Base-by-base conservation (phyloP, 2,888 invertebrate species). In the Limnephilus lunatus region DNA sequence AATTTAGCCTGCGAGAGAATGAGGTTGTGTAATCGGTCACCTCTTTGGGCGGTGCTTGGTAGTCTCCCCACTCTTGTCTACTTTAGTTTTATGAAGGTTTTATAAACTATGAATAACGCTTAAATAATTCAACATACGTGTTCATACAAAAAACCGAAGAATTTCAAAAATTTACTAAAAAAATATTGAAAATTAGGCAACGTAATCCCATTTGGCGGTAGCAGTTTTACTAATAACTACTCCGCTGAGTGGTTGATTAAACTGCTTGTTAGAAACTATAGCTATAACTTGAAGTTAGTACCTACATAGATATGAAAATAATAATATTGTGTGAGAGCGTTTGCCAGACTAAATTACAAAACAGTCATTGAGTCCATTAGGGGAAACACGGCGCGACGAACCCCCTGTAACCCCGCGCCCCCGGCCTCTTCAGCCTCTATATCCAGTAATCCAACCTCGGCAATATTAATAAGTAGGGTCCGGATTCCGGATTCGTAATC, bases 341-440 rank as follows among this genome's bases (percentile, higher is more conserved):
- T 68, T n/a, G 68, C 25, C 68, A 25, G 68, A 25, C 68, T 68
- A 68, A 68, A 68, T 68, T n/a, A 25, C 68, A 68, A 68, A 68
- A 68, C 68, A 68, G 68, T 68, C 68, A 68, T 68, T n/a, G 68
- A 68, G 68, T 68, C 68, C 68, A 68, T 68, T 68, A 68, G n/a
- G 68, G 25, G 68, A 68, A 68, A 68, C 68, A 68, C 68, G 68
- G 0, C 25, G 68, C 68, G n/a, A 5, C 25, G 68, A 25, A 25
- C 68, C n/a, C 53, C 68, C 9, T 68, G 7, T 9, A 68, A 68
- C 68, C 25, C 68, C 25, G 25, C 68, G n/a, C 68, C 68, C 68
- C 7, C 68, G 25, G 68, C 25, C 68, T 68, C 68, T n/a, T 9
- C 25, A 25, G 68, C 68, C 25, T 68, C 9, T 9, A 9, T 25